Base-by-base conservation (phyloP, 2,113 vertebrate species). In the Atrichornis clamosus region DNA sequence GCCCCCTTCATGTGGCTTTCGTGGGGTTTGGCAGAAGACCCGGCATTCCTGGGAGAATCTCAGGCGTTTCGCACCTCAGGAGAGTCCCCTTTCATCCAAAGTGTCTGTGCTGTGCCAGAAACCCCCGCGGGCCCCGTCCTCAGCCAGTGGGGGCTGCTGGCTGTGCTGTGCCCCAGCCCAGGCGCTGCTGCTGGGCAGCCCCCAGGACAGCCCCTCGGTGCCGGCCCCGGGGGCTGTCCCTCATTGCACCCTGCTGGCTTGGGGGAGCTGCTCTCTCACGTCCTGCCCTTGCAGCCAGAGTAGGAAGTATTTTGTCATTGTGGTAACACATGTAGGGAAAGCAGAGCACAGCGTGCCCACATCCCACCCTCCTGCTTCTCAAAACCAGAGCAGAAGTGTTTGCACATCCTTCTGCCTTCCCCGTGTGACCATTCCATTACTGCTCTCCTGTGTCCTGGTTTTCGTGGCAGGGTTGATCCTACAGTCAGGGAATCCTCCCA, bases 111-210 rank as follows among this genome's bases (percentile, higher is more conserved):
- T 30, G 13, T 79, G 70, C 68, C 67, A 59, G 33, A 50, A 46
- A 4, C 8, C 15, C 65, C 10, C 41, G 44, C 0, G 0, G 59
- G 87, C n/a, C 52, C 50, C 1, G 2, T 65, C 72, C 2, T 0
- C 33, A 6, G 42, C 7, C 1, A 0, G 9, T n/a, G 58, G 70
- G 14, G 12, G 47, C 4, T 10, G 33, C 26, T 7, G 23, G 39
- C 82, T 87, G 6, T 44, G 55, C 47, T 74, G 60, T 67, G 60
- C 46, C 39, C 63, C 2, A 3, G 59, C 33, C 77, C 15, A 0
- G 3, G 32, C 13, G 14, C 28, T 5, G 6, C 56, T 26, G 14
- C 68, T 5, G 55, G 65, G 23, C 23, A 42, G 13, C 18, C 75
- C 75, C 42, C 42, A 28, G 74, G 33, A 14, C 44, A 10, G 3